Evolutionary conservation across 2,113 vertebrate genomes (phyloP).

Genomic region (Chionomys nivalis): DNA sequence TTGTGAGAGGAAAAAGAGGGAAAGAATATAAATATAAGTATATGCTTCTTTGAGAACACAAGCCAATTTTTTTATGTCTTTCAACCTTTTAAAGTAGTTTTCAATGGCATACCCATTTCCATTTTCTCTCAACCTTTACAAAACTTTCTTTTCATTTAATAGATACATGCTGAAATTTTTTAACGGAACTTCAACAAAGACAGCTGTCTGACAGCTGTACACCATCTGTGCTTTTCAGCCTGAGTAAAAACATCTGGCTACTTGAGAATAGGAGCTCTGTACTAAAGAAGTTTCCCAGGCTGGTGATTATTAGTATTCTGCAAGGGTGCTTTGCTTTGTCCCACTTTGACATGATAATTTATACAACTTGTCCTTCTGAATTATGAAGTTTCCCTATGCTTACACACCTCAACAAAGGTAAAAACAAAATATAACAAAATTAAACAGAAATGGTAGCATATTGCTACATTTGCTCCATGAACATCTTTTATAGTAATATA

Average conservation of each 20-base stretch:
- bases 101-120: constrained; percentile 42
- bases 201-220: constrained; percentile 78
- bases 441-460: neutral
- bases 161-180: constrained; percentile 51
- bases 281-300: constrained; percentile 58
- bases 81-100: constrained; percentile 62
- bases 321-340: constrained; percentile 49
- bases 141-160: constrained; percentile 75
- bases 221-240: constrained; percentile 81
- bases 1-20: constrained; percentile 2
- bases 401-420: constrained; percentile 16
- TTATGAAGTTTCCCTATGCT: constrained; percentile 73
- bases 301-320: constrained; percentile 67
- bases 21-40: constrained; percentile 54
- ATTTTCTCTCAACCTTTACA: constrained; percentile 68
- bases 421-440: constrained; percentile 7
- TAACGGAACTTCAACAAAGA: constrained; percentile 66
- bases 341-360: constrained; percentile 42
- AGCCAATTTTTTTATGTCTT: constrained; percentile 12
- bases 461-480: constrained; percentile 36
- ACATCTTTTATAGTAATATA: constrained; percentile 34
- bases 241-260: constrained; percentile 83
- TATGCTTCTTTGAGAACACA: constrained; percentile 37
- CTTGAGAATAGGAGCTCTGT: constrained; percentile 56
- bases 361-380: constrained; percentile 59